Conservation (phyloP, 2,797 vertebrate genomes). For the Amphiprion clarkii region DNA sequence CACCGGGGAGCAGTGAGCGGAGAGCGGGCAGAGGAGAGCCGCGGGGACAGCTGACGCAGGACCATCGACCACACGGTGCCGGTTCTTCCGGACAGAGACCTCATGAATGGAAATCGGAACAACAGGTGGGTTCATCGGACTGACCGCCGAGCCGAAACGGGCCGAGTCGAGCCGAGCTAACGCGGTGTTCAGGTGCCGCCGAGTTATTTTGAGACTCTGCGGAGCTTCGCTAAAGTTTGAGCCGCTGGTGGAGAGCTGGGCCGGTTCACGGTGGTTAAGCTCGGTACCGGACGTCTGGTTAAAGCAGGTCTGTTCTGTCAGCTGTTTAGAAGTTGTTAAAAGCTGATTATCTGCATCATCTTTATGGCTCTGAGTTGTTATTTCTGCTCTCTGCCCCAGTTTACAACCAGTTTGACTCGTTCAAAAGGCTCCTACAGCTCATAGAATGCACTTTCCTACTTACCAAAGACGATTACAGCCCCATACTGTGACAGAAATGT, state of each 20-base stretch:
- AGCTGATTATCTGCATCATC: no score
- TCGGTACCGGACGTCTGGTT: no score
- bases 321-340: no score
- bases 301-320: no score
- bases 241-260: neutral
- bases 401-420: no score
- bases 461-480: no score
- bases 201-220: constrained; percentile 35
- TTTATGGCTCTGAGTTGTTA: no score
- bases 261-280: no score
- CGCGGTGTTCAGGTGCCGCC: constrained; percentile 34
- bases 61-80: constrained; percentile 65
- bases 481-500: no score
- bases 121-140: constrained; percentile 86
- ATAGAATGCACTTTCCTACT: no score
- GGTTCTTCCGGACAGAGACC: constrained; percentile 87
- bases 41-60: constrained; percentile 21
- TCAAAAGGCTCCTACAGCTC: no score
- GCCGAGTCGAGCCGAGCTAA: neutral
- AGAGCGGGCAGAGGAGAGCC: constrained; percentile 1
- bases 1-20: constrained; percentile 37
- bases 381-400: no score
- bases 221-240: neutral
- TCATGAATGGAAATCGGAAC: constrained; percentile 99
- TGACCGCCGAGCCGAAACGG: neutral